Percentiles rank a stretch among this genome's conserved stretches.
Conservation (phyloP, 2,888 invertebrate genomes). For the Orchestes rusci region DNA sequence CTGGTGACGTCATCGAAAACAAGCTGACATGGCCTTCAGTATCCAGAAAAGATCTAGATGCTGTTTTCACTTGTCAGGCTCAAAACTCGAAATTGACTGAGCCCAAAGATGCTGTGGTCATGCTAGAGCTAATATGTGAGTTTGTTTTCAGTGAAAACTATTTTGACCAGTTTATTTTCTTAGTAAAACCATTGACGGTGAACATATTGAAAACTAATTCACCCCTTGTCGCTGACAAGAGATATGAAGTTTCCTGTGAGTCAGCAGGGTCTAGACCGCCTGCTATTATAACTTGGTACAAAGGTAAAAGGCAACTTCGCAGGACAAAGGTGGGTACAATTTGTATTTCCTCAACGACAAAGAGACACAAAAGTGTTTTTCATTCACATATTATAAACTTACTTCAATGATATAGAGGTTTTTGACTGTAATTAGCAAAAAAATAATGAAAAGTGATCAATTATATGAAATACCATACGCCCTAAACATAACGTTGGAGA, state of each 20-base stretch:
- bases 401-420: too few relatives aligned
- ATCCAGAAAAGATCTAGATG: constrained; percentile 71
- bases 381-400: too few relatives aligned
- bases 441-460: too few relatives aligned
- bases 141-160: too few relatives aligned
- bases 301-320: constrained; percentile 74
- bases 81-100: constrained; percentile 77
- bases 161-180: too few relatives aligned
- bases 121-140: constrained; percentile 76
- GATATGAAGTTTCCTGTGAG: constrained; percentile 77
- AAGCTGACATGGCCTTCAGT: constrained; percentile 68
- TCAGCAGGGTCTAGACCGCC: constrained; percentile 81
- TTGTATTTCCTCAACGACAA: too few relatives aligned
- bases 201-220: constrained; percentile 62
- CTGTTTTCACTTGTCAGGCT: constrained; percentile 82
- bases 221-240: constrained; percentile 72
- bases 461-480: too few relatives aligned
- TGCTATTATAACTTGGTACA: constrained; percentile 83
- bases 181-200: constrained; percentile 79
- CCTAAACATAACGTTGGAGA: too few relatives aligned
- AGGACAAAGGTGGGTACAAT: constrained; percentile 65
- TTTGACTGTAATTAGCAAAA: too few relatives aligned
- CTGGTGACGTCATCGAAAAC: constrained; percentile 82
- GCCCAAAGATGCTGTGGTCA: constrained; percentile 67
- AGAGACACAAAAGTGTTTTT: too few relatives aligned